These are phyloP conservation scores for Molossus alvarezi DNA, from an alignment of 2,797 vertebrate genomes.

Conservation along the genomic window DNA sequence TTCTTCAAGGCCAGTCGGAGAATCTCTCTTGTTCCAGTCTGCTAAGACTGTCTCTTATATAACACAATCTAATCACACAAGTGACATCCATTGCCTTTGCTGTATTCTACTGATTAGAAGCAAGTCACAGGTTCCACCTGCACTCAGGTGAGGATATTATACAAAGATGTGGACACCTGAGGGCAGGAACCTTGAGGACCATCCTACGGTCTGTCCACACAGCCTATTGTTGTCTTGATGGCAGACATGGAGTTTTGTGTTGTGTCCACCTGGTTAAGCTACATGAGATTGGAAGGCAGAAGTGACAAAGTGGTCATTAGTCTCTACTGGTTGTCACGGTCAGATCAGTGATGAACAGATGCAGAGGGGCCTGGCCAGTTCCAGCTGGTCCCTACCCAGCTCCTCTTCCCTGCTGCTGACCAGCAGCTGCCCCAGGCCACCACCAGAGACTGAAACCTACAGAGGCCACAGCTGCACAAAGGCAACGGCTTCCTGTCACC, in stretches of 20 bases:
- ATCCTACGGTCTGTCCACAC: background rate
- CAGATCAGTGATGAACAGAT: background rate
- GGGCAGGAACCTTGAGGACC: background rate
- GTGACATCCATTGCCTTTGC: background rate
- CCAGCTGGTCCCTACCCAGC: background rate
- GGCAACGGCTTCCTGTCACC: background rate
- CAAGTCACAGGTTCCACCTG: background rate
- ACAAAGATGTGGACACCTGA: background rate
- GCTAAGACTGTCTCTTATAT: background rate
- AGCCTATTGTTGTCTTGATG: background rate
- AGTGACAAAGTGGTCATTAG: background rate
- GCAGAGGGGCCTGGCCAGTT: background rate
- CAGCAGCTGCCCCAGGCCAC: background rate
- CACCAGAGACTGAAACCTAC: background rate
- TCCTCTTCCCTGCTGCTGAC: background rate
- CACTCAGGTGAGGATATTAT: background rate
- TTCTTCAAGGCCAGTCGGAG: background rate
- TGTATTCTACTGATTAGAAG: background rate
- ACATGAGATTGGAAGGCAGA: background rate
- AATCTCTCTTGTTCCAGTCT: background rate
- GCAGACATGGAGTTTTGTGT: background rate
- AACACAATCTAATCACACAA: background rate
- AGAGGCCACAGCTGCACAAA: background rate
- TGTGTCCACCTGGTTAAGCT: background rate
- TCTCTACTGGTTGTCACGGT: background rate